These are phyloP conservation scores for Hemithea aestivaria DNA, from an alignment of 2,888 invertebrate species.

Conservation along the genomic window DNA sequence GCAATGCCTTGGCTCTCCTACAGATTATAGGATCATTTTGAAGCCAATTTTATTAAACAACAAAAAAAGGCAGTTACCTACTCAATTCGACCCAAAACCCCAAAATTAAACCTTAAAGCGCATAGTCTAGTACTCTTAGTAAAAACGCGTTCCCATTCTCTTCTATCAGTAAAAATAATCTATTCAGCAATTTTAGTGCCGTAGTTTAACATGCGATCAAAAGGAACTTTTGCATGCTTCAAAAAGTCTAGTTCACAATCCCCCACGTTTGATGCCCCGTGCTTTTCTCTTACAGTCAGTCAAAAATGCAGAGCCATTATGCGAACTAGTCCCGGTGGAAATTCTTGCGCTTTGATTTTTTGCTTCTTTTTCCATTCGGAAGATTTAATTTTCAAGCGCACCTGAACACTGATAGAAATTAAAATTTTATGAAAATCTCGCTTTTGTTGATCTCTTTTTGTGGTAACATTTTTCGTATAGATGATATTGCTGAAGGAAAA, in stretches of 20 bases:
- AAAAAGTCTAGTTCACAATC: slow-evolving; percentile 38
- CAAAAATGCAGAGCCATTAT: slow-evolving; percentile 45
- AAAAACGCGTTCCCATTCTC: too few species aligned
- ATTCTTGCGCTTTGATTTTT: slow-evolving; percentile 29
- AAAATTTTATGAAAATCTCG: too few species aligned
- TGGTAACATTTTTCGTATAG: too few species aligned
- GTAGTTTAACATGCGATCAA: slow-evolving; percentile 25
- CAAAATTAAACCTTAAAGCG: too few species aligned
- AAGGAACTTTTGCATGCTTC: slow-evolving; percentile 33
- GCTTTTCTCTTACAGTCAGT: slow-evolving; percentile 48
- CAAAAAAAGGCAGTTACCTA: too few species aligned
- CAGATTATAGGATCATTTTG: too few species aligned
- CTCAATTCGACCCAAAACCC: too few species aligned
- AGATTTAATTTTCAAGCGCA: slow-evolving; percentile 33
- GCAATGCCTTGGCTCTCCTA: too few species aligned
- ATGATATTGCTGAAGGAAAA: too few species aligned
- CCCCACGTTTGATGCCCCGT: slow-evolving; percentile 37
- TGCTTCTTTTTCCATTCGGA: slow-evolving; percentile 29
- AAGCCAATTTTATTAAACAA: too few species aligned
- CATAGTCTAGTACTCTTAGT: too few species aligned
- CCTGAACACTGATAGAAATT: slow-evolving; percentile 5
- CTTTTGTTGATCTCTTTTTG: too few species aligned
- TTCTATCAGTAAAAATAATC: neutral
- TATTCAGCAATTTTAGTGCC: slow-evolving; percentile 29
- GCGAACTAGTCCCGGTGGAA: slow-evolving; percentile 26